Evolutionary conservation across 2,113 vertebrate species (phyloP), one percentile per base, ranked within the genome.

Genomic region (Ptychochromis oligacanthus): DNA sequence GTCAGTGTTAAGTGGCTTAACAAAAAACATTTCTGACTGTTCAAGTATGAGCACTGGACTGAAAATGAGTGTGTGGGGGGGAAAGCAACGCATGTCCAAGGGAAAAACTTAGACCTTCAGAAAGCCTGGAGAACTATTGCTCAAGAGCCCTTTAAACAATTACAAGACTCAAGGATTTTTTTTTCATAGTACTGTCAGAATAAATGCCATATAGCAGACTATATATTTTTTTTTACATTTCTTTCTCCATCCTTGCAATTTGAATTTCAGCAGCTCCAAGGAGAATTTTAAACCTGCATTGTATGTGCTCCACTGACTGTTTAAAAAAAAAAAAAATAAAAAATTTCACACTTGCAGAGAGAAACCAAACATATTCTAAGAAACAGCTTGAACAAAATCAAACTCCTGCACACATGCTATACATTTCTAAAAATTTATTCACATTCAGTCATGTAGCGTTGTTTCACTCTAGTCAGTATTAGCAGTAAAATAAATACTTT

Each of bases 401-500:
- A 77, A 77, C 59, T 28, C 78, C 4, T 2, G 7, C 24, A 26
- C 22, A 57, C 55, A 12, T 81, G 55, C n/a, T 52, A 58, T 26
- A 67, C 1, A 43, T 65, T 75, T 67, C 54, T 60, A 85, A 43
- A 60, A 57, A 72, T 80, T n/a, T 61, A 81, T 84, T 84, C 56
- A 84, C 58, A 84, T 84, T 87, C 55, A 74, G 15, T 80, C 62
- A 81, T 88, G 67, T 80, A 92, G 83, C 70, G 81, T 49, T 55
- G 2, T 40, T 59, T 77, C 20, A 70, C 15, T 78, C 57, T 12
- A 52, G 61, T 60, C 31, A 87, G 58, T 67, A 87, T 40, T 36
- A 83, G 3, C 11, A 60, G 4, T 80, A 83, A 83, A 90, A 91
- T 93, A 94, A 91, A 92, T 93, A 93, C 4, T 4, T 84, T 4